Conservation (phyloP, 2,113 vertebrate genomes). For the Notothenia rossii region DNA sequence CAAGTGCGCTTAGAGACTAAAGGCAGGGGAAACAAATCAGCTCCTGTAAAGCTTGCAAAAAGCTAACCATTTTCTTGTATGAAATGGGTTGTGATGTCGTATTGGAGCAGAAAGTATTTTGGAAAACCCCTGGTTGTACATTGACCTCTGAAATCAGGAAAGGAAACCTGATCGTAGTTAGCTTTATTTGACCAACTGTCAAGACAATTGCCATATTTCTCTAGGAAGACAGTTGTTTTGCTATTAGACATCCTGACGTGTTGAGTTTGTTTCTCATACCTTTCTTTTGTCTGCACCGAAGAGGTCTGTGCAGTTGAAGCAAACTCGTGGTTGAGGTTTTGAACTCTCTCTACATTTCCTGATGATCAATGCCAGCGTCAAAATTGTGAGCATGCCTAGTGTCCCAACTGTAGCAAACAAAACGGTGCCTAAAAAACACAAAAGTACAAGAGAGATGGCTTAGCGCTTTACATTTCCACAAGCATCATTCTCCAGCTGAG, state of each 20-base stretch:
- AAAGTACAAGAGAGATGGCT: not conserved
- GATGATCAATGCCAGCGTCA: not conserved
- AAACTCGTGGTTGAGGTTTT: slow-evolving; percentile 17
- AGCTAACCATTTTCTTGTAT: too few relatives aligned
- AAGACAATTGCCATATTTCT: not conserved
- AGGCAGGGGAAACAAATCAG: too few relatives aligned
- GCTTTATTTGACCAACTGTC: not conserved
- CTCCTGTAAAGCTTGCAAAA: not conserved
- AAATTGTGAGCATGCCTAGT: not conserved
- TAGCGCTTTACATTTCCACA: not conserved
- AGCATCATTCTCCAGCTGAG: not conserved
- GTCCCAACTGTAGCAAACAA: not conserved
- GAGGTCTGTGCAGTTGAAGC: not conserved
- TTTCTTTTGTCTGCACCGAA: not conserved
- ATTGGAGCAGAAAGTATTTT: not conserved
- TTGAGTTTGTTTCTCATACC: slow-evolving; percentile 27
- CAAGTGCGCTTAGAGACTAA: too few relatives aligned
- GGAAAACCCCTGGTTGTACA: slow-evolving; percentile 17
- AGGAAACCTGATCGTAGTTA: not conserved
- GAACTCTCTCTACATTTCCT: slow-evolving; percentile 31
- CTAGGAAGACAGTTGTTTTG: not conserved
- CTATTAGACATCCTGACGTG: not conserved
- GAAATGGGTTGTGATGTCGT: too few relatives aligned
- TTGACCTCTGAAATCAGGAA: slow-evolving; percentile 20
- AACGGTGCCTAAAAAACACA: slow-evolving; percentile 17